Percentiles rank a stretch among this genome's conserved stretches.
Evolutionary conservation across 2,113 vertebrate species (phyloP).

Genomic region (Ariopsis seemanni): DNA sequence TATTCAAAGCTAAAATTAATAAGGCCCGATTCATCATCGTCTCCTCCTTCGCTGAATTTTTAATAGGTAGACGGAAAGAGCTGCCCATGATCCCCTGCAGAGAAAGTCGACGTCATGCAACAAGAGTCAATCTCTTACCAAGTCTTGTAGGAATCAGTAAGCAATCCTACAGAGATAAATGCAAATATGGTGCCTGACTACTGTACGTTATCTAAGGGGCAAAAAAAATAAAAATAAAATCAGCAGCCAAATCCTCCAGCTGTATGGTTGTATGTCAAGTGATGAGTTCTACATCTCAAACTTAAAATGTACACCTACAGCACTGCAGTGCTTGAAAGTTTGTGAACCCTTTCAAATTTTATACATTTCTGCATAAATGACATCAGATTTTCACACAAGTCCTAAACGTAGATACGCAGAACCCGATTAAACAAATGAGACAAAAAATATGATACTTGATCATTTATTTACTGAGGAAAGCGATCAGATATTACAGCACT

Average conservation of each 20-base stretch:
- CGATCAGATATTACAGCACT: no score
- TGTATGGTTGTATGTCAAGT: background rate
- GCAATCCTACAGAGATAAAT: constrained; percentile 2
- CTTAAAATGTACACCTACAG: background rate
- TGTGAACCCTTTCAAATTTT: no score
- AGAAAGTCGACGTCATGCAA: background rate
- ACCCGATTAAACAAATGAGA: no score
- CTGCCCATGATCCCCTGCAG: constrained; percentile 22
- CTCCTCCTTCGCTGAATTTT: constrained; percentile 57
- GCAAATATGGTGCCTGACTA: background rate
- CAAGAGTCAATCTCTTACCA: constrained; percentile 36
- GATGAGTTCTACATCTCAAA: background rate
- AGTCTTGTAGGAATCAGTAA: constrained; percentile 37
- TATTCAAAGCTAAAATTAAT: constrained; percentile 61
- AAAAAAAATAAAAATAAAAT: background rate
- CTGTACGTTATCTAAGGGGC: constrained; percentile 1
- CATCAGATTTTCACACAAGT: no score
- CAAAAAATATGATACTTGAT: no score
- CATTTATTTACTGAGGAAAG: no score
- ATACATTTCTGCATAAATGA: no score
- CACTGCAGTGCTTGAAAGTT: no score
- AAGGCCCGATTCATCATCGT: constrained; percentile 58
- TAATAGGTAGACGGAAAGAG: constrained; percentile 51
- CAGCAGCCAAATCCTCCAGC: background rate
- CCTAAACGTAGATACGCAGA: no score